Evolutionary conservation across 1,140 invertebrate species (phyloP), one percentile per base, ranked within the genome.

Genomic region (Papilio machaon): DNA sequence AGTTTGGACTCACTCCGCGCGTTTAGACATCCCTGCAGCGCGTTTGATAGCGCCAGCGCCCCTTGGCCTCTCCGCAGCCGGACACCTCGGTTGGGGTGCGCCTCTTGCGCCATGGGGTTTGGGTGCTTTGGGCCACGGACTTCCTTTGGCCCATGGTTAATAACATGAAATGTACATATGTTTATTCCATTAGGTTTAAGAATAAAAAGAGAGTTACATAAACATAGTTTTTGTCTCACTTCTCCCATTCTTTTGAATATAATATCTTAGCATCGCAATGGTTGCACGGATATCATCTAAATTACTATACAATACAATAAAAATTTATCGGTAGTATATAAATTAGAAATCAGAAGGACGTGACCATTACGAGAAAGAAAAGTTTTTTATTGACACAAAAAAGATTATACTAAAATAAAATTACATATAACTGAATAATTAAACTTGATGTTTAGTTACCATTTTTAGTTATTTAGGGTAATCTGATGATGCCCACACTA

Each of bases 121-220:
- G n/a, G 82, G 70, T 15, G 82, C 80, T 19, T 76, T 60, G 35
- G 86, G 83, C 13, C 83, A 83, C 64, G 86, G 80, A 52, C 81
- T 64, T 15, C 80, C 30, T 58, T 60, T 84, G 54, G 84, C 54
- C 46, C 84, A 77, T 76, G 85, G 87, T 84, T 88, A 81, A 85
- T 83, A 78, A 78, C 58, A 64, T 83, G n/a, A 58, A 81, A 23
- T 64, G 15, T 64, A 79, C 38, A 30, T 54, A 58, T 52, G 47
- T 30, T 38, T n/a, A 7, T 52, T 52, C 17, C 30, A 54, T 43
- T 43, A 79, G 19, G 47, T 60, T 64, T 79, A 79, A 79, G 77
- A 79, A 46, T 85, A 88, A 84, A 88, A 87, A 88, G 87, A 88
- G 87, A 88, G 87, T 87, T 88, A 88, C 87, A 74, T 82, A 76